Evolutionary conservation across 2,797 vertebrate genomes (phyloP).

Genomic region (Taenioides sp.): DNA sequence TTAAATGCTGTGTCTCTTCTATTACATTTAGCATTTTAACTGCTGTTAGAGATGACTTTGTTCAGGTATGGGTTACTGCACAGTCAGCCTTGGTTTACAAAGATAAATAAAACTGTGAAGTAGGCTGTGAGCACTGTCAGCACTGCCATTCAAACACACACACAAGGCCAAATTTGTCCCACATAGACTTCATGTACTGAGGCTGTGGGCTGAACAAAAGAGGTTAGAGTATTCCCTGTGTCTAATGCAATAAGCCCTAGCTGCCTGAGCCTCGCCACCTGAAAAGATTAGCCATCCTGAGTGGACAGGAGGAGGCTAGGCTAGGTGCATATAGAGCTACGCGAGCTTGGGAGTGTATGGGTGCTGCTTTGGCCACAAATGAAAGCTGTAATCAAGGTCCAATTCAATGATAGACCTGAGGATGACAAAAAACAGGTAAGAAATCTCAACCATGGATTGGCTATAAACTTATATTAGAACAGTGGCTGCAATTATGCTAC

Average conservation of each 20-base stretch:
- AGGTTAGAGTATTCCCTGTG: conserved; percentile 50
- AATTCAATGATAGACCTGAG: conserved; percentile 47
- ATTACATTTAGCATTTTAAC: background rate
- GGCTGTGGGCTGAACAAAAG: conserved; percentile 37
- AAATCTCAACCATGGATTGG: background rate
- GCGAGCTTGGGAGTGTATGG: conserved; percentile 1
- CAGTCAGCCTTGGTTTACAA: conserved; percentile 21
- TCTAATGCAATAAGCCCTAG: conserved; percentile 70
- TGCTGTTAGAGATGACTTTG: background rate
- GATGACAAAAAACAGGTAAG: conserved; percentile 61
- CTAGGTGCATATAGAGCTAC: conserved; percentile 11
- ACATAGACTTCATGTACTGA: conserved; percentile 14
- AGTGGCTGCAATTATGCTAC: too few species aligned
- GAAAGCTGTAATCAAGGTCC: conserved; percentile 68
- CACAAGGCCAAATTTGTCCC: conserved; percentile 26
- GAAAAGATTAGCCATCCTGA: conserved; percentile 63
- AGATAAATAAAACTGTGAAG: conserved; percentile 1
- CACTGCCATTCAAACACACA: conserved; percentile 1
- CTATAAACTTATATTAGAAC: background rate
- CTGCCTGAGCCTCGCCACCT: conserved; percentile 60
- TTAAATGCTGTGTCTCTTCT: background rate
- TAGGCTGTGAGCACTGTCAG: background rate
- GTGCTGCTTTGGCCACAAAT: conserved; percentile 53
- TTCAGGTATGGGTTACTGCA: background rate
- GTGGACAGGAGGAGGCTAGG: conserved; percentile 29